These are phyloP conservation scores for Urosaurus nigricauda DNA, from an alignment of 2,797 vertebrate genomes.

Conservation along the genomic window DNA sequence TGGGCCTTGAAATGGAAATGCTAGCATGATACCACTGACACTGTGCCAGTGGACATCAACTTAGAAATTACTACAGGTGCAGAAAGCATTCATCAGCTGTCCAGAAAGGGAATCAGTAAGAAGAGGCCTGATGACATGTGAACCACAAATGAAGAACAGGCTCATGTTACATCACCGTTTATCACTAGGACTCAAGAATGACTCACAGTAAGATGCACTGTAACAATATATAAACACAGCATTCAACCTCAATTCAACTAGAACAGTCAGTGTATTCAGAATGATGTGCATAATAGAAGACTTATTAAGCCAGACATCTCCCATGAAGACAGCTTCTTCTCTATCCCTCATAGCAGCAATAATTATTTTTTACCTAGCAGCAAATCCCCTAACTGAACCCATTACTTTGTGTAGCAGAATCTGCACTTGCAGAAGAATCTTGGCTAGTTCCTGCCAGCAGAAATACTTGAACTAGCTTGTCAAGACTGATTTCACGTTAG, in stretches of 20 bases:
- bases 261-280: not conserved
- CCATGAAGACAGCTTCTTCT: not conserved
- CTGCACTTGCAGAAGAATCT: not conserved
- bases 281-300: not conserved
- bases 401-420: too few relatives aligned
- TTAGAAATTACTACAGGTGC: conserved; percentile 4
- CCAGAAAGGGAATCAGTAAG: not conserved
- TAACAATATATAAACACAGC: conserved; percentile 11
- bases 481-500: not conserved
- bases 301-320: not conserved
- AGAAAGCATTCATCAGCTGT: conserved; percentile 25
- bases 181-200: not conserved
- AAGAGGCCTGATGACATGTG: conserved; percentile 12
- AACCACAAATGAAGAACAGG: not conserved
- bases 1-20: conserved; percentile 28
- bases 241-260: not conserved
- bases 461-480: not conserved
- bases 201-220: not conserved
- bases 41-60: conserved; percentile 14
- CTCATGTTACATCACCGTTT: not conserved
- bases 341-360: not conserved
- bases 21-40: conserved; percentile 10
- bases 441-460: not conserved
- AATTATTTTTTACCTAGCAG: not conserved
- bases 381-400: not conserved